A percentile compares a stretch with the other conserved stretches of the same genome.
Conservation (phyloP, 2,113 vertebrate species). For the Aegithalos caudatus region DNA sequence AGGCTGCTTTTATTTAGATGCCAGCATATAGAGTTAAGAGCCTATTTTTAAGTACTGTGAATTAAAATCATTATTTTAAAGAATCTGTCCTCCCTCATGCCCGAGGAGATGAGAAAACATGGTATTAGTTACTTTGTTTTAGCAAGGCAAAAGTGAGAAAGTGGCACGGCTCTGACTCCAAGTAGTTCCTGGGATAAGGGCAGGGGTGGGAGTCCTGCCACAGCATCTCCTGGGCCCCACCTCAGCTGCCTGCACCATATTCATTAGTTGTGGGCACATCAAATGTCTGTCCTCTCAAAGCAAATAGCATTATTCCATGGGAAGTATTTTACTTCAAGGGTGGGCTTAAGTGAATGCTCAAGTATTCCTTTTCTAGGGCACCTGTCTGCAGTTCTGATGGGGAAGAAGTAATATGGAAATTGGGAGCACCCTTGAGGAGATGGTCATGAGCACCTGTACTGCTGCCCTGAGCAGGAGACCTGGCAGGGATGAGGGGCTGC, state of each 20-base stretch:
- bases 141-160: background rate
- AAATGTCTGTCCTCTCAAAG: background rate
- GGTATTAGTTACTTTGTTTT: background rate
- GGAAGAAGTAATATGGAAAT: background rate
- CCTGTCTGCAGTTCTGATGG: background rate
- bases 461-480: background rate
- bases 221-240: background rate
- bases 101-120: background rate
- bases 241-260: background rate
- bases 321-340: background rate
- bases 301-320: background rate
- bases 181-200: background rate
- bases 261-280: too few relatives aligned
- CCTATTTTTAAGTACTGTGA: slow-evolving; percentile 59
- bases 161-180: background rate
- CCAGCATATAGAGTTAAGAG: slow-evolving; percentile 52
- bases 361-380: background rate
- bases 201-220: background rate
- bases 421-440: background rate
- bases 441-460: background rate
- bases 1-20: slow-evolving; percentile 67
- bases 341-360: background rate
- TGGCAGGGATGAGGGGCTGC: background rate
- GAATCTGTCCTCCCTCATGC: slow-evolving; percentile 52
- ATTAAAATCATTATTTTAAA: slow-evolving; percentile 58